Evolutionary conservation across 2,888 invertebrate species (phyloP), one percentile per base, ranked within the genome.

Genomic region (Nipponacmea schrenckii): DNA sequence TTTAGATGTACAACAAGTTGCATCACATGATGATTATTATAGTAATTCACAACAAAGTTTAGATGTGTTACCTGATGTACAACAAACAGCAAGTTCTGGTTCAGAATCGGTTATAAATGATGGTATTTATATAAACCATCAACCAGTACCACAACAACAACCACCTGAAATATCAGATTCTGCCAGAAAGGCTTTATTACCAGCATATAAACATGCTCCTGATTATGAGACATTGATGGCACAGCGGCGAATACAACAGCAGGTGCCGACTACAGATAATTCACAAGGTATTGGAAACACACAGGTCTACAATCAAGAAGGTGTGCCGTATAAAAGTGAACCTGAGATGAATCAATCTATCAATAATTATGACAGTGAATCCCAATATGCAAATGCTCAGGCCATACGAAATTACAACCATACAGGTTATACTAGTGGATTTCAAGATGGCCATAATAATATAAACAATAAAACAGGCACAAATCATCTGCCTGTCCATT

Each of bases 221-320:
- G 97, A 97, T 90, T 98, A 98, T 89, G 96, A 97, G 86, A 95
- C 96, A 0, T 96, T 97, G 17, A 92, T 97, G 74, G 94, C 95
- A 86, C 94, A 95, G 69, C 74, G 83, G 26, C 79, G 76, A 14
- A 75, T 79, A 27, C 71, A 70, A 62, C 77, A 73, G 45, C 44
- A 62, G 26, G 31, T 69, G 63, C 24, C 46, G n/a, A 10, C 70
- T 50, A 24, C 70, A 64, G 67, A 62, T 65, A 74, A 68, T 26
- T 67, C 73, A 24, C 72, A 66, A 77, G 82, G 76, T 73, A 72
- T 72, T 71, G 79, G 71, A 66, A 78, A 66, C 75, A 77, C 83
- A 2, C 81, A 82, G 62, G 80, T 83, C n/a, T 83, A 83, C 67
- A 74, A 79, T n/a, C 76, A 77, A 14, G 77, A 74, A 76, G 69